These are phyloP conservation scores for Botia almorhae DNA, from an alignment of 2,797 vertebrate genomes.

Conservation along the genomic window DNA sequence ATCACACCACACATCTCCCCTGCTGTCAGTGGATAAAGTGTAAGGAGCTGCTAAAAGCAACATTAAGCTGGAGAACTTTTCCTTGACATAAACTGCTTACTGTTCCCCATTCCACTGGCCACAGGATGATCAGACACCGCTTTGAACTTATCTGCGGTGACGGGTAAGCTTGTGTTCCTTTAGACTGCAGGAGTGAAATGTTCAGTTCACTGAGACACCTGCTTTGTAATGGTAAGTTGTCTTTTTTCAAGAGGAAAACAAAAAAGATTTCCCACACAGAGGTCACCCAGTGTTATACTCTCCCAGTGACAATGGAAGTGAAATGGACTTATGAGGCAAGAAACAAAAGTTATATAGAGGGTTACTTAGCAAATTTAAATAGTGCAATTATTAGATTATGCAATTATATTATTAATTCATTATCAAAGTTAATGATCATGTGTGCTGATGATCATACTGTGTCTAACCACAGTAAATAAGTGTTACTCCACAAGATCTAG, in stretches of 20 bases:
- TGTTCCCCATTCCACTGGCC: slow-evolving; percentile 3
- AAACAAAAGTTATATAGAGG: background rate
- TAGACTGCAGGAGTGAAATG: background rate
- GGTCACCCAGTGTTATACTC: slow-evolving; percentile 3
- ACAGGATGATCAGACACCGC: background rate
- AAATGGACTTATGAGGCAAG: background rate
- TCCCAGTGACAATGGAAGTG: background rate
- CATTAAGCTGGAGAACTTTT: slow-evolving; percentile 20
- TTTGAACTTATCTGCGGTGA: slow-evolving; percentile 35
- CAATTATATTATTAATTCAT: too few species aligned
- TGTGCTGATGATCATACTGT: too few species aligned
- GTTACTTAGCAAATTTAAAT: too few species aligned
- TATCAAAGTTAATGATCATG: too few species aligned
- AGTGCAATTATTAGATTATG: too few species aligned
- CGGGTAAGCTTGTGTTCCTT: slow-evolving; percentile 24
- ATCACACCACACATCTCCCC: background rate
- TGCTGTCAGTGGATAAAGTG: slow-evolving; percentile 17
- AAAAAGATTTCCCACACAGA: slow-evolving; percentile 7
- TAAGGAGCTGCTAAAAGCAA: slow-evolving; percentile 30
- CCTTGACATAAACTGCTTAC: slow-evolving; percentile 22
- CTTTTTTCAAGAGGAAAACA: slow-evolving; percentile 8
- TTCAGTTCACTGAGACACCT: background rate
- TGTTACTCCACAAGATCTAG: too few species aligned
- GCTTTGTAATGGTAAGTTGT: background rate
- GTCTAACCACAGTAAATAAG: too few species aligned